Evolutionary conservation across 2,113 vertebrate species (phyloP).

Genomic region (Microcebus ravelobensis): DNA sequence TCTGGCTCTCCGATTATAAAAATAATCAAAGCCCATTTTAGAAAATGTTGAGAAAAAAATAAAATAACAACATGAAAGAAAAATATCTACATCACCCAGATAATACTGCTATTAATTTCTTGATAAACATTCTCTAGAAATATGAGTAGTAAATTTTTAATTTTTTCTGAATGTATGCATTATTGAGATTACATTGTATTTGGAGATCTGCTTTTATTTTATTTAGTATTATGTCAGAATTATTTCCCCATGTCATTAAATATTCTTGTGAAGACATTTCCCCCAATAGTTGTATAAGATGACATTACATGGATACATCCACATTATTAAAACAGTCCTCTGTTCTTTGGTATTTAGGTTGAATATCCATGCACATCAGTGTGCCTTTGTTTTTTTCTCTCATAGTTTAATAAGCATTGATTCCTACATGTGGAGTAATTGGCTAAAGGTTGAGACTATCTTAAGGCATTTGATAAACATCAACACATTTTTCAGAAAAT

Average conservation of each 20-base stretch:
- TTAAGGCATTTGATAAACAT: not conserved
- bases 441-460: not conserved
- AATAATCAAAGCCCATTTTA: conserved; percentile 41
- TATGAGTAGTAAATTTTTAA: not conserved
- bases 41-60: not conserved
- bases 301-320: fast-evolving
- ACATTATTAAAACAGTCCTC: not conserved
- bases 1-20: conserved; percentile 48
- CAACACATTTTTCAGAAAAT: not conserved
- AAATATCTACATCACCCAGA: not conserved
- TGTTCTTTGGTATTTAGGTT: not conserved
- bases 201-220: not conserved
- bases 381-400: not conserved
- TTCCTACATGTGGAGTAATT: not conserved
- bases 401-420: not conserved
- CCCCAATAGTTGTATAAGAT: too few species aligned
- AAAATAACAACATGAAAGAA: conserved; percentile 2
- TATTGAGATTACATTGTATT: not conserved
- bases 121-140: not conserved
- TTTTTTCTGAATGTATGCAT: not conserved
- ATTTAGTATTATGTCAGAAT: not conserved
- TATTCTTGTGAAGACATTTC: not conserved
- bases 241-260: not conserved
- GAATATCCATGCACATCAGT: too few species aligned
- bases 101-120: not conserved